Percentiles rank a stretch among this genome's conserved stretches.
Evolutionary conservation across 2,797 vertebrate genomes (phyloP).

Genomic region (Vireo griseus): DNA sequence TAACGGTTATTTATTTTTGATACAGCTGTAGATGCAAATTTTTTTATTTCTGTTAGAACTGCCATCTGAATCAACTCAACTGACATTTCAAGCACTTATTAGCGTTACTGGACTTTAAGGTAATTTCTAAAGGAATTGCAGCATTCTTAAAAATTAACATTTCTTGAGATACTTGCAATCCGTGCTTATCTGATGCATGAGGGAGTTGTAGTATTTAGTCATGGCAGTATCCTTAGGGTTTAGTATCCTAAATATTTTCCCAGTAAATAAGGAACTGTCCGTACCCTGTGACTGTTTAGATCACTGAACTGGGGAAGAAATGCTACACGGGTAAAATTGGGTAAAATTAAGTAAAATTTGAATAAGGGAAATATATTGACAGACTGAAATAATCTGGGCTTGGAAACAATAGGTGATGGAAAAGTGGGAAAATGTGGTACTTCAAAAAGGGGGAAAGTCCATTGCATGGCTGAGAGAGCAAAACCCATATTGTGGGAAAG

Average conservation of each 20-base stretch:
- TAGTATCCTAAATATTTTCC: not conserved
- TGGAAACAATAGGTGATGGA: not conserved
- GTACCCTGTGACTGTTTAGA: not conserved
- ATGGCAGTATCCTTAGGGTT: not conserved
- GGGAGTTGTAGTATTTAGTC: not conserved
- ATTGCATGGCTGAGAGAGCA: not conserved
- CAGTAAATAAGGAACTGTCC: not conserved
- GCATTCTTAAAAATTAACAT: constrained; percentile 35
- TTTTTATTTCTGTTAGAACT: not conserved
- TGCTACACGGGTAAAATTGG: not conserved
- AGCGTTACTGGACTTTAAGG: not conserved
- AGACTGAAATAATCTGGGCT: not conserved
- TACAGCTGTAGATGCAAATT: not conserved
- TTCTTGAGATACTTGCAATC: constrained; percentile 2
- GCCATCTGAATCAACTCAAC: constrained; percentile 43
- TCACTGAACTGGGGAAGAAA: not conserved
- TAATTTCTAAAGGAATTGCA: constrained; percentile 25
- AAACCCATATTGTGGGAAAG: not conserved
- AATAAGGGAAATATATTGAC: not conserved
- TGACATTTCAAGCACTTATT: constrained; percentile 4
- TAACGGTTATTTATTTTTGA: not conserved
- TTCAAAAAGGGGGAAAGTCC: not conserved
- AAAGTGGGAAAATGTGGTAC: not conserved
- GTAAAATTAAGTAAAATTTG: not conserved
- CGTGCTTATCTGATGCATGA: not conserved